Base-by-base conservation (phyloP, 1,140 invertebrate genomes). In the Bombus superbus region DNA sequence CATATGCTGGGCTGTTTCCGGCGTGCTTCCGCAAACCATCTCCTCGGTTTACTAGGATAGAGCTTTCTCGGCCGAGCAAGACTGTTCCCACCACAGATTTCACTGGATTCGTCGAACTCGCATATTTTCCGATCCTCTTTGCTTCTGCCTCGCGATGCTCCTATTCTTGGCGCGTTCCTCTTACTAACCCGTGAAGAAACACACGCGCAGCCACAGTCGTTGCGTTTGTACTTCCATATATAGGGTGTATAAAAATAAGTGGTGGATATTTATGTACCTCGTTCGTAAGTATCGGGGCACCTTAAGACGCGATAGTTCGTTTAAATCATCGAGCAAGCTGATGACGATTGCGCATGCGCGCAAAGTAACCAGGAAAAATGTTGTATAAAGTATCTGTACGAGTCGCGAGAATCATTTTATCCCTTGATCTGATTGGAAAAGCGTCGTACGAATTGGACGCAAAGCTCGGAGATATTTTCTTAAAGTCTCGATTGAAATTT, bases 31-130 rank as follows among this genome's bases (percentile, higher is more conserved):
- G 84, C 44, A 25, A 77, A 77, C 68, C 81, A 64, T 44, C 62
- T 57, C 13, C 42, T 32, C n/a, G 59, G 83, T 73, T 71, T 68
- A 69, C 73, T 38, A 15, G 38, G 47, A 79, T 72, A n/a, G 66
- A 59, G 44, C 38, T 71, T 84, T 71, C 66, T 10, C 47, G 22
- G 75, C 4, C 47, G 53, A 73, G 66, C 53, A 68, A 53, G 42
- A 44, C 32, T 28, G n/a, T 42, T 42, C 15, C 40, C 44, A 44
- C 40, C 44, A 38, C 72, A 81, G 83, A 85, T 88, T 86, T 78
- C 78, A 22, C 85, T 62, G 79, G 66, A 88, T 68, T 68, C 78
- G 74, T 57, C 83, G 75, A 81, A 53, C 69, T 88, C 62, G 53
- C 77, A 81, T 73, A 85, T 85, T 71, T 71, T n/a, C 35, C 83